These are phyloP conservation scores for Marcusenius ussheri DNA, from an alignment of 2,113 vertebrate species.

Conservation along the genomic window DNA sequence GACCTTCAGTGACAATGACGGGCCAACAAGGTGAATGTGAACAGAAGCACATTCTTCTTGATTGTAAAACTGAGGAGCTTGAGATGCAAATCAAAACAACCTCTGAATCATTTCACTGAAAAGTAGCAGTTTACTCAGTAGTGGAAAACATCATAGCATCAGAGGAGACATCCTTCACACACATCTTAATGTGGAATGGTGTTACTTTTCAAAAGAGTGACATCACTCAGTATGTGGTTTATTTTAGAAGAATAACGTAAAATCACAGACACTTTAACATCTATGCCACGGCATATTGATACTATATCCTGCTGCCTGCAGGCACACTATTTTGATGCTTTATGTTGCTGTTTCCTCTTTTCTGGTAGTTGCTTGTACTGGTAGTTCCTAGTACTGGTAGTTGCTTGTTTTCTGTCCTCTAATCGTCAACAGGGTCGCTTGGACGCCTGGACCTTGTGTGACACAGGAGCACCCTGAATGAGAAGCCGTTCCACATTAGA, in stretches of 20 bases:
- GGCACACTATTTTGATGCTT: neutral
- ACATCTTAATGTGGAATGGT: neutral
- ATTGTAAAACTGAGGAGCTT: neutral
- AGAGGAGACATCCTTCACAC: neutral
- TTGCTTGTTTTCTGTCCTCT: neutral
- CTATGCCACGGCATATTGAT: neutral
- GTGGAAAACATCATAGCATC: neutral
- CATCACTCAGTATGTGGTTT: neutral
- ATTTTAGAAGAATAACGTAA: neutral
- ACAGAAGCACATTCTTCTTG: neutral
- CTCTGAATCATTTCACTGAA: neutral
- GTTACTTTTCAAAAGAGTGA: neutral
- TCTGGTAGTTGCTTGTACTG: neutral
- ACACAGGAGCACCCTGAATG: neutral
- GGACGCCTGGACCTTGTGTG: neutral
- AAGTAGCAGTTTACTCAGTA: neutral
- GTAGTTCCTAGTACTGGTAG: neutral
- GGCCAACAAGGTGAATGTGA: neutral
- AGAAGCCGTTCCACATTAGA: neutral
- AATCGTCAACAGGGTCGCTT: neutral
- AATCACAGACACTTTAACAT: neutral
- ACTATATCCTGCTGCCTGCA: neutral
- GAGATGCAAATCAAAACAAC: neutral
- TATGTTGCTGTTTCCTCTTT: neutral
- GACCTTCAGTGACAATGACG: neutral